Base-by-base conservation (phyloP, 2,113 vertebrate genomes). In the Jaculus jaculus region DNA sequence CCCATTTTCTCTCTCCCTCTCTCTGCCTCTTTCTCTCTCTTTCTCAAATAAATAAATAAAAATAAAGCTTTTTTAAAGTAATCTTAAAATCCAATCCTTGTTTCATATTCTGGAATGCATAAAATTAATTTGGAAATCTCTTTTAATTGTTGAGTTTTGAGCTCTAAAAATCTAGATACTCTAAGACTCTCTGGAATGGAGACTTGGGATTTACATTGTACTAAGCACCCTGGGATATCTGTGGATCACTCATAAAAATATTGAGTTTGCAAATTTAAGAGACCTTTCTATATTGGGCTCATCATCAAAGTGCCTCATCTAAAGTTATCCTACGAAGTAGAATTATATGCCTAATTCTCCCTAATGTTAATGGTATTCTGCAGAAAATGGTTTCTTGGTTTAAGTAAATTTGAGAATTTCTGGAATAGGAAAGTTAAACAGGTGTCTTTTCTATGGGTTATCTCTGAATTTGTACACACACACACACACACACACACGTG, bases 181-280 rank as follows among this genome's bases (percentile, higher is more conserved):
- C 72, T 88, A 73, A 85, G 18, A 58, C 18, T 16, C n/a, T n/a
- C 5, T 90, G 51, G 34, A 34, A 60, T 63, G 30, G 8, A 85
- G 8, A 73, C 42, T 79, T 79, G 15, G 39, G 69, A 74, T 91
- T 30, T 94, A 15, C 37, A 86, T 94, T 74, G 34, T 89, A 60
- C 72, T 54, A 72, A 60, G 80, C 32, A 84, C 6, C 12, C 18
- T 5, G 17, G 54, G 34, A 21, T 30, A 39, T 69, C 39, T 71
- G 8, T 28, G 15, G 12, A 82, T 87, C 0, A 0, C 3, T 58
- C 24, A 73, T 58, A 91, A 37, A 96, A 86, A 86, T 68, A 87
- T 13, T 60, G 4, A 78, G 78, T 89, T 71, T 86, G 30, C 34
- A 96, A 24, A 42, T 77, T 91, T 92, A 96, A 90, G 30, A 89